Evolutionary conservation across 2,797 vertebrate genomes (phyloP).

Genomic region (Rhinoraja longicauda): DNA sequence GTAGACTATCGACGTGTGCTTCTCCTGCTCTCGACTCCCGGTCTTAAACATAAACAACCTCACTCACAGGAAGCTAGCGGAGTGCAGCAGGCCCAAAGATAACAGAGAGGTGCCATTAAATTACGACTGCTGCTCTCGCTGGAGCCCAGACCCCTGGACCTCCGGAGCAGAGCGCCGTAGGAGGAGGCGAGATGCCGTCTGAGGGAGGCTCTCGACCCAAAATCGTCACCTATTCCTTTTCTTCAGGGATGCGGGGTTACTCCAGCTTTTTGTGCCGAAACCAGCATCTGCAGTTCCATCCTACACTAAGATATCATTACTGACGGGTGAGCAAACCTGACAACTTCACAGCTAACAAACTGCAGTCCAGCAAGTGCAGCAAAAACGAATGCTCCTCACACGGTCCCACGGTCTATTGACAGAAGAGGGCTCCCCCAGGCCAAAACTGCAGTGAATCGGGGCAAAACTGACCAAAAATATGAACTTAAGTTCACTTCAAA

Average conservation of each 20-base stretch:
- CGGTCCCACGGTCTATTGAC: not conserved
- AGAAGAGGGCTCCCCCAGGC: not conserved
- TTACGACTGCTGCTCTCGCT: slow-evolving; percentile 4
- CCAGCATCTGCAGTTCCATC: no score
- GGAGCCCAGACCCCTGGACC: not conserved
- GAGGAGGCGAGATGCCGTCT: not conserved
- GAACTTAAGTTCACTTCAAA: not conserved
- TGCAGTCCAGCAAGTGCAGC: not conserved
- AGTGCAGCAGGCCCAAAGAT: not conserved
- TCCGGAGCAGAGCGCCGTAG: not conserved
- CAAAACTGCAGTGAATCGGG: not conserved
- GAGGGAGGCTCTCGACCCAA: no score
- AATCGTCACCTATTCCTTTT: no score
- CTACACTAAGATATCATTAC: not conserved
- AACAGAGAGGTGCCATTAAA: not conserved
- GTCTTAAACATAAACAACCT: slow-evolving; percentile 6
- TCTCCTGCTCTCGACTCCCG: not conserved
- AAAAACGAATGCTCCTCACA: not conserved
- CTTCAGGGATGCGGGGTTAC: no score
- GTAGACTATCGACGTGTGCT: not conserved
- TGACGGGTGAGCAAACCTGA: not conserved
- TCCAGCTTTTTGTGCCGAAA: no score
- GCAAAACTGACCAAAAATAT: not conserved
- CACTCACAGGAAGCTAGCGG: slow-evolving; percentile 10
- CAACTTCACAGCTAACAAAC: slow-evolving; percentile 6